Evolutionary conservation across 2,888 invertebrate genomes (phyloP).

Genomic region (Patella caerulea): DNA sequence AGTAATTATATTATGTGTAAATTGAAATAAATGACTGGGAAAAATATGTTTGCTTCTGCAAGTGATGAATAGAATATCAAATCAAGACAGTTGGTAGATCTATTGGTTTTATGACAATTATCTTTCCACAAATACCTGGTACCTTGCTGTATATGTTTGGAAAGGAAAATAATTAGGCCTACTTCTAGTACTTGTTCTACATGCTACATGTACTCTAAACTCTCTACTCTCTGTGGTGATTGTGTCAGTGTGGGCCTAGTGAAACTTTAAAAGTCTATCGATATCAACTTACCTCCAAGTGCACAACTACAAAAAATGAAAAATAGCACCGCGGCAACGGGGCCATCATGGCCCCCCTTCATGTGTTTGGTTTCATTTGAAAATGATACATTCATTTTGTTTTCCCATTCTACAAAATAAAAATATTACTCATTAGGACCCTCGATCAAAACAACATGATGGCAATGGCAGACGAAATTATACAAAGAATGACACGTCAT

Average conservation of each 20-base stretch:
- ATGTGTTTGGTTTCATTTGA: too few relatives aligned
- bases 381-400: background rate
- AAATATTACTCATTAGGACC: background rate
- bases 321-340: slow-evolving; percentile 43
- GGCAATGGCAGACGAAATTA: background rate
- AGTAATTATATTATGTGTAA: too few relatives aligned
- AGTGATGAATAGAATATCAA: too few relatives aligned
- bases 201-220: background rate
- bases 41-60: too few relatives aligned
- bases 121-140: too few relatives aligned
- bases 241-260: background rate
- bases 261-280: background rate
- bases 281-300: slow-evolving; percentile 49
- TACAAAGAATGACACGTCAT: too few relatives aligned
- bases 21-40: too few relatives aligned
- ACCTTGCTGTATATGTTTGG: too few relatives aligned
- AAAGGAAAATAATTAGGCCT: slow-evolving; percentile 12
- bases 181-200: background rate
- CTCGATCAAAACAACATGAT: background rate
- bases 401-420: background rate
- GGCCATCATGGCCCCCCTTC: background rate
- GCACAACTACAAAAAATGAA: slow-evolving; percentile 58
- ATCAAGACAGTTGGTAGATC: too few relatives aligned
- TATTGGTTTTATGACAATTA: too few relatives aligned
- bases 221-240: background rate